Base-by-base conservation (phyloP, 2,888 invertebrate species). In the Campoletis raptor region DNA sequence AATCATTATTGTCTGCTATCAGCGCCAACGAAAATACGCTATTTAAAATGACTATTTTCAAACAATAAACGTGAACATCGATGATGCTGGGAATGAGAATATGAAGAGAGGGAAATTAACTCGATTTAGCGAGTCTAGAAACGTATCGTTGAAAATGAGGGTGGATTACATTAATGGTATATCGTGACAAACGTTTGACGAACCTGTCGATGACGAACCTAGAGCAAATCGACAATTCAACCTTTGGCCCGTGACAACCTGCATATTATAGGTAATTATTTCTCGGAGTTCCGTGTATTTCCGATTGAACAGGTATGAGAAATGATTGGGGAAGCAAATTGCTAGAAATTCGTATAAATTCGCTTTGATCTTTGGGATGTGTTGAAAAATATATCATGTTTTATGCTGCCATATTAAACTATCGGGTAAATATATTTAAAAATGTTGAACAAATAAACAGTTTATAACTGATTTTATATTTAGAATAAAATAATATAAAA, bases 121-220 rank as follows among this genome's bases (percentile, higher is more conserved):
- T 72, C n/a, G 72, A 72, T 18, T 72, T 48, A 30, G 72, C 52
- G 48, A 45, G 72, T 9, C 36, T 30, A 24, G 40, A 74, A 57
- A 61, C 61, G 40, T 40, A 61, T 74, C 8, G 74, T 74, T 74
- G 74, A 36, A 74, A 74, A 74, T 74, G 45, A 72, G 48, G 48
- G 48, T 36, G 45, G 72, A 72, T 72, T 72, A 36, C 30, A 72
- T 72, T 24, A 52, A 72, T 40, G 67, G 67, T 37, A 69, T 69
- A 40, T 21, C 42, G 72, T 48, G 48, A 36, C 45, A 18, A 45
- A 48, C 52, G 72, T 48, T 69, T 42, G 69, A 69, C 69, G 69
- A 69, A 42, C 69, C 42, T 42, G 24, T 42, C 61, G 42, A 69
- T 69, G 15, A 21, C 40, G 42, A 42, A 42, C 8, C 21, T 24